These are phyloP conservation scores for Triplophysa bombifrons DNA, from an alignment of 2,797 vertebrate genomes.

Conservation along the genomic window DNA sequence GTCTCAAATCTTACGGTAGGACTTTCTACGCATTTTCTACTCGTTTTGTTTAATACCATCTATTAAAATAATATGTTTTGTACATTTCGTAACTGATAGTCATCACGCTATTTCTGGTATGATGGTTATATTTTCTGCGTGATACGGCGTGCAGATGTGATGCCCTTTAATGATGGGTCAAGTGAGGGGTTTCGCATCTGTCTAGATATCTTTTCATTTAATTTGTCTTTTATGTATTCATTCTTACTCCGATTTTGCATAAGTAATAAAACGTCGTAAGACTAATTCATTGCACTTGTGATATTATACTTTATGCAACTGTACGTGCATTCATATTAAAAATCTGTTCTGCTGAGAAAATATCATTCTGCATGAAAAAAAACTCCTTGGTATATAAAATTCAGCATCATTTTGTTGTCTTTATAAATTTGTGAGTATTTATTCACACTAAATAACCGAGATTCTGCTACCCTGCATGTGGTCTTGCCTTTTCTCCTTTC, in stretches of 20 bases:
- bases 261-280: neutral
- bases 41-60: too few relatives aligned
- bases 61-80: neutral
- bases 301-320: conserved; percentile 9
- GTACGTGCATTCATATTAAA: neutral
- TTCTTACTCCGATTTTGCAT: neutral
- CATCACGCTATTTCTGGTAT: neutral
- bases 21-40: conserved; percentile 11
- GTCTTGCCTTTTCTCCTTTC: neutral
- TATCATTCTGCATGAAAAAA: neutral
- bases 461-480: neutral
- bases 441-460: neutral
- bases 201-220: neutral
- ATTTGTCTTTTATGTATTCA: neutral
- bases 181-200: neutral
- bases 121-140: neutral
- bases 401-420: neutral
- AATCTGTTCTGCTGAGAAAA: neutral
- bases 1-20: conserved; percentile 51
- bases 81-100: neutral
- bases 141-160: conserved; percentile 6
- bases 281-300: neutral
- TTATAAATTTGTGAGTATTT: neutral
- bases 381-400: neutral
- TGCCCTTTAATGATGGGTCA: conserved; percentile 12